Base-by-base conservation (phyloP, 2,888 invertebrate genomes). In the Agriopis marginaria region DNA sequence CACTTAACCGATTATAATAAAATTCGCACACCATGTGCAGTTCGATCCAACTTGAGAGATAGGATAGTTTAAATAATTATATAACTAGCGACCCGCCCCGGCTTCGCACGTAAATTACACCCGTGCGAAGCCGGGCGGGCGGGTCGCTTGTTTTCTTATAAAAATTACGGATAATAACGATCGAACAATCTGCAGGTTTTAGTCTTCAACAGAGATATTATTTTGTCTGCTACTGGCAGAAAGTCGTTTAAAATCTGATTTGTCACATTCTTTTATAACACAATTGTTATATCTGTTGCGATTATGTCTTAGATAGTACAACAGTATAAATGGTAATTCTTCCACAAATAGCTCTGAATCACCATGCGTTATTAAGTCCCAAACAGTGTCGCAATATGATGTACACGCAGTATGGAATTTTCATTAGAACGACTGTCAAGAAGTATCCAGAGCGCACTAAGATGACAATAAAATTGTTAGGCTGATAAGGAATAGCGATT, bases 381-480 rank as follows among this genome's bases (percentile, higher is more conserved):
- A 55, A 61, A 49, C 64, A 72, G 69, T 71, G 60, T 64, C 61
- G 56, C 63, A 60, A 63, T 58, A 65, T 51, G 42, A 51, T 45
- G 39, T 10, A 12, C 7, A 42, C 44, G 42, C 56, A 58, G 50
- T 65, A 65, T 32, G 65, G 45, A 40, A 23, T 61, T 50, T 50
- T 11, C 10, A 1, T 61, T 17, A 7, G 32, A 32, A n/a, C n/a
- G n/a, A n/a, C n/a, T n/a, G n/a, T n/a, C n/a, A n/a, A n/a, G n/a
- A n/a, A n/a, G n/a, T n/a, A n/a, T n/a, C n/a, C 17, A 23, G 17
- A 11, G 9, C 49, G 3, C 51, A 62, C 62, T 5, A 51, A 17
- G 10, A 0, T 9, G 9, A 50, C 7, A 32, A 32, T 32, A 32
- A 32, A 32, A 32, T 1, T 32, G 5, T 32, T 32, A 32, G 32